Evolutionary conservation across 1,140 invertebrate species (phyloP), one percentile per base, ranked within the genome.

Genomic region (Sminthurides bifidus): DNA sequence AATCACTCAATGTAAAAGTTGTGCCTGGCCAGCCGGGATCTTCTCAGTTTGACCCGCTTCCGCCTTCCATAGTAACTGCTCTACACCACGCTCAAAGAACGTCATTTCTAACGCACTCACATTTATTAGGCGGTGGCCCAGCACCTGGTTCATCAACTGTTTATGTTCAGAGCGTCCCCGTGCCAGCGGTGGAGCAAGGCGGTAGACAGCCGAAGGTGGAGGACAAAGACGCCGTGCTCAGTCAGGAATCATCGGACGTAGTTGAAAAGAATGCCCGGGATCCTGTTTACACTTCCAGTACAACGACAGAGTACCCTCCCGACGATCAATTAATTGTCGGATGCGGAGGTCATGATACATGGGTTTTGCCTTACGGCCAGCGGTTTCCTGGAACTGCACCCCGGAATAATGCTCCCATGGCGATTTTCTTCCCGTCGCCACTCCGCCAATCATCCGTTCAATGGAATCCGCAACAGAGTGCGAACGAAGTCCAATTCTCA

Each of bases 61-160:
- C 56, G 15, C 52, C 59, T 10, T 58, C 63, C 1, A 59, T 64
- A 15, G 49, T 61, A 26, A 56, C 59, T n/a, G 63, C 63, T n/a
- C 41, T 64, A 1, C 50, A 61, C 35, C 58, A 64, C 35, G 59
- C 63, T 5, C 63, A 64, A 50, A 41, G 54, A 33, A 64, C 63
- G 2, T 64, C 63, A 0, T 56, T 54, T 24, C 35, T 64, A 12
- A 64, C 63, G 30, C 63, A 64, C 31, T 52, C 58, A 31, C 58
- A 64, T 44, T 52, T 60, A 26, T 48, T n/a, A 24, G 38, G 44
- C 8, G 27, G 35, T 0, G 26, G 30, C n/a, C 35, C 33, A 24
- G 26, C 4, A 14, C 37, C 29, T 31, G n/a, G 26, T 51, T n/a
- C 31, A 2, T 17, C 27, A 10, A 58, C 49, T 23, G 48, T 64